These are phyloP conservation scores for Palythoa grandiflora DNA, from an alignment of 92 coral and sea anemone species.

Conservation along the genomic window DNA sequence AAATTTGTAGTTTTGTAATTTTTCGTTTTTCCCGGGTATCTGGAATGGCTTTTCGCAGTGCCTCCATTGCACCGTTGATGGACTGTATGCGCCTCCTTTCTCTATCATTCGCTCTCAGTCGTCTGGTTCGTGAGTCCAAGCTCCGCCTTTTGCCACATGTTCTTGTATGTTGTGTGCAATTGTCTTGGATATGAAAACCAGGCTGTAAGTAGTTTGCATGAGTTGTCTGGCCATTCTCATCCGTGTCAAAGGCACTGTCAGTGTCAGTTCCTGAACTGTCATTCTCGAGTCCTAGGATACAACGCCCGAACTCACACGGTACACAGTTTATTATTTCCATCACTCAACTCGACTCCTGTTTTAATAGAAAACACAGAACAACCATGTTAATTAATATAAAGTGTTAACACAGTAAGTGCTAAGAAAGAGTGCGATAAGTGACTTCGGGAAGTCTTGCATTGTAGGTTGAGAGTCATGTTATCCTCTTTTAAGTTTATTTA, in stretches of 20 bases:
- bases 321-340: constrained; percentile 2
- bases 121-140: constrained; percentile 71
- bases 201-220: constrained; percentile 10
- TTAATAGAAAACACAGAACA: neutral
- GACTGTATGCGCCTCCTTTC: constrained; percentile 92
- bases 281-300: constrained; percentile 15
- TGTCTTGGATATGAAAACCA: constrained; percentile 19
- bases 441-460: neutral
- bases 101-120: constrained; percentile 91
- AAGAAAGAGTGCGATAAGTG: neutral
- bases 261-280: neutral
- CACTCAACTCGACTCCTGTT: neutral
- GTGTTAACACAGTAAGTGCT: neutral
- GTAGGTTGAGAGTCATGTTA: neutral
- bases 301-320: constrained; percentile 33
- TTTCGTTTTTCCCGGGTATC: constrained; percentile 84
- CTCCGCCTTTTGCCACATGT: constrained; percentile 37
- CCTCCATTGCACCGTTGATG: constrained; percentile 94
- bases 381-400: neutral
- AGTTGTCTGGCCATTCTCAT: neutral
- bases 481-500: too few species aligned
- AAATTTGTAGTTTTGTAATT: constrained; percentile 88
- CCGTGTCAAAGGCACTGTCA: neutral
- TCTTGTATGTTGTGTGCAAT: constrained; percentile 1
- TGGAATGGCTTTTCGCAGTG: constrained; percentile 86